A percentile compares a stretch with the other conserved stretches of the same genome.
These are phyloP conservation scores for Rhorus exstirpatorius DNA, from an alignment of 2,888 invertebrate genomes.

Conservation along the genomic window DNA sequence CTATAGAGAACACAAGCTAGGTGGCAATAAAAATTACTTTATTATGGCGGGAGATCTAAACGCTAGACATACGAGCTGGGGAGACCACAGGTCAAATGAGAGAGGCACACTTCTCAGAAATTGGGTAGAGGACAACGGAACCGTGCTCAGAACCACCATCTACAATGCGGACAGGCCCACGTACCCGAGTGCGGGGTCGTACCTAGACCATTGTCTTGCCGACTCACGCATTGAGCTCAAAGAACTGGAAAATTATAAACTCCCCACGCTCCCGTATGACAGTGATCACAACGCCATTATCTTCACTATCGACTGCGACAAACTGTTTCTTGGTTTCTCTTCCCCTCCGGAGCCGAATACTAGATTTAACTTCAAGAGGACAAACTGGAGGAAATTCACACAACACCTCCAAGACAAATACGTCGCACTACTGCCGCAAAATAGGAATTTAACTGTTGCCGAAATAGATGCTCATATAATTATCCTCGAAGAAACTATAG, in stretches of 20 bases:
- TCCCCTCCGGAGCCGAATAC: background rate
- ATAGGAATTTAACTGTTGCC: constrained; percentile 58
- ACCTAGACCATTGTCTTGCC: constrained; percentile 53
- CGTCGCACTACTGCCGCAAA: background rate
- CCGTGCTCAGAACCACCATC: constrained; percentile 4
- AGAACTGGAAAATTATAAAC: constrained; percentile 25
- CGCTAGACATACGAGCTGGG: constrained; percentile 46
- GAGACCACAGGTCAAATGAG: background rate
- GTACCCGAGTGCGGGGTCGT: constrained; percentile 45
- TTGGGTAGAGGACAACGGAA: constrained; percentile 35
- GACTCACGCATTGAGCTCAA: constrained; percentile 40
- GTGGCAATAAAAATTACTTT: constrained; percentile 40
- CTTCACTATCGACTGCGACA: background rate
- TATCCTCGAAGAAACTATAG: constrained; percentile 20
- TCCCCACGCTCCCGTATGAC: constrained; percentile 28
- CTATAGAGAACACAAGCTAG: constrained; percentile 31
- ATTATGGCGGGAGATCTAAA: constrained; percentile 70
- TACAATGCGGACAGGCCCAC: constrained; percentile 35
- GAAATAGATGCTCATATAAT: constrained; percentile 59
- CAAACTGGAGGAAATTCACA: constrained; percentile 60
- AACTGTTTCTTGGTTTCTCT: background rate
- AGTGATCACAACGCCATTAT: constrained; percentile 59
- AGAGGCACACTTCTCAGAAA: constrained; percentile 37
- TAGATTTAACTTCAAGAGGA: constrained; percentile 48
- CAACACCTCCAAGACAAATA: constrained; percentile 2